Evolutionary conservation across 2,113 vertebrate genomes (phyloP).

Genomic region (Python bivittatus): DNA sequence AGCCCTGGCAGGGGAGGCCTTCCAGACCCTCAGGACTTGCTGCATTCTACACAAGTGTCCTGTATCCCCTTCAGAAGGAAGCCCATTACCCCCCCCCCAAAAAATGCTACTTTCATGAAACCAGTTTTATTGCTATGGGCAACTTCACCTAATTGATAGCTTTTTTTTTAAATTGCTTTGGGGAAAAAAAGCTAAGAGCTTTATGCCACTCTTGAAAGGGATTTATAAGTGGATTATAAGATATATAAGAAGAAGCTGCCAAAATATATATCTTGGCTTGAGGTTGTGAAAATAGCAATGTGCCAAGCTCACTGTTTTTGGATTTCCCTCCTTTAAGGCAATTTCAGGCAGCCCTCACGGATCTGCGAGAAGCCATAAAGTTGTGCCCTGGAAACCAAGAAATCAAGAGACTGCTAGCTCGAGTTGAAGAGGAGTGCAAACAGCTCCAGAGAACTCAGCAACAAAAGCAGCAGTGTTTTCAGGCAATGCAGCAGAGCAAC

Average conservation of each 20-base stretch:
- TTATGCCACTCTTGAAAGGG: neutral
- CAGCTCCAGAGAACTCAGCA: slow-evolving; percentile 88
- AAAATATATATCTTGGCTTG: neutral
- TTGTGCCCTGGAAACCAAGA: slow-evolving; percentile 93
- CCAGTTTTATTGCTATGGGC: neutral
- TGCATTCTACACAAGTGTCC: neutral
- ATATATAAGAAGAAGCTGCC: neutral
- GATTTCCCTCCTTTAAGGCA: slow-evolving; percentile 71
- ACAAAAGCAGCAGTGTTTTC: slow-evolving; percentile 74
- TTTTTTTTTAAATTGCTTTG: no score
- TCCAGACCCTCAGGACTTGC: neutral
- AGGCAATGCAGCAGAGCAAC: slow-evolving; percentile 62
- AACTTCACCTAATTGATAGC: no score
- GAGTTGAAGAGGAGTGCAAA: slow-evolving; percentile 94
- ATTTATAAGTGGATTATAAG: neutral
- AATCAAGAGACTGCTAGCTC: slow-evolving; percentile 86
- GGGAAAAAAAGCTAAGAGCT: neutral
- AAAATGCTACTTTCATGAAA: neutral
- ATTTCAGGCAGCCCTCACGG: slow-evolving; percentile 86
- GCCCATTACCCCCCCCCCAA: no score
- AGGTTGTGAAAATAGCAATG: neutral
- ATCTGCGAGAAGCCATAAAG: slow-evolving; percentile 89
- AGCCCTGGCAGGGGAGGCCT: neutral
- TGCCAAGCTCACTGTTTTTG: neutral
- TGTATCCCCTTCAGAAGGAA: neutral